Evolutionary conservation across 2,888 invertebrate species (phyloP), one percentile per base, ranked within the genome.

Genomic region (Caenorhabditis sp.): DNA sequence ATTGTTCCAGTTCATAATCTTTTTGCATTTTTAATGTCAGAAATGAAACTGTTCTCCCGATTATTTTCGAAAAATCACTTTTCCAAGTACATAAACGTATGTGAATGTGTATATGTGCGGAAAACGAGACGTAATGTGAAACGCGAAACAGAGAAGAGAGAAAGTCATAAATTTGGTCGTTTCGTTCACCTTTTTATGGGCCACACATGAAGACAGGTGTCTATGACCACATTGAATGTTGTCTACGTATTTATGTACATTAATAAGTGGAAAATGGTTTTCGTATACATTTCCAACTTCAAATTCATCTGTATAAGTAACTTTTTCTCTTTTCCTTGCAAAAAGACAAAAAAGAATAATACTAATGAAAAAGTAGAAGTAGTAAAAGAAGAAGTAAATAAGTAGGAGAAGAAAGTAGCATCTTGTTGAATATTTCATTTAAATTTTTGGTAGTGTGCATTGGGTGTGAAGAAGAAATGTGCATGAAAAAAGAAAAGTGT

Each of bases 111-210:
- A 43, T 17, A 43, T 43, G 43, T 43, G 43, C 12, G 17, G 12
- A 43, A 43, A 43, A 43, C 12, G 43, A 43, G 17, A 17, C 12
- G 12, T 10, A 43, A 43, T 17, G 17, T 17, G 17, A 43, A 43
- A 43, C 43, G 43, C 12, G 43, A 17, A 43, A 17, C 5, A 43
- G 17, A 14, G 17, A 14, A 43, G 17, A 14, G 17, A 14, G 14
- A 43, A 43, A 43, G 43, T 43, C 43, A 43, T 43, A 43, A 43
- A 43, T 43, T 43, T 43, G 12, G 5, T 43, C 43, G 43, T 43
- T 43, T 43, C 43, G 43, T 43, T 43, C 43, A 43, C 43, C 43
- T 43, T 43, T 43, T 43, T 43, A 43, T 43, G 43, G 43, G 43
- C 43, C 43, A 43, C 43, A 43, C 43, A 43, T 43, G 43, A 43